These are phyloP conservation scores for Lasaia peninsularis DNA, from an alignment of 1,140 invertebrate species.

Conservation along the genomic window DNA sequence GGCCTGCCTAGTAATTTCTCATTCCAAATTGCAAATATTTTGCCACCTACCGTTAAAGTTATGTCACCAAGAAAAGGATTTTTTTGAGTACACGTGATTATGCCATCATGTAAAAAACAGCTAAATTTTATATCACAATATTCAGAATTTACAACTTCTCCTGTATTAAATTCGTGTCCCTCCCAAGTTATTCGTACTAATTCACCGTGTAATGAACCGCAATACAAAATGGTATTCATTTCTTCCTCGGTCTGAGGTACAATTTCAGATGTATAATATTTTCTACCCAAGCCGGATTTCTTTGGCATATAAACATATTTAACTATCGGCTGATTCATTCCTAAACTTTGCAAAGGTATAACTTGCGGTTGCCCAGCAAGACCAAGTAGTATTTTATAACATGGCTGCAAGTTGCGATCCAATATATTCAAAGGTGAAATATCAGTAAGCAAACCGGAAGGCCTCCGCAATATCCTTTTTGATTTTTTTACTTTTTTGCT, in stretches of 20 bases:
- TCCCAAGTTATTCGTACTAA: slow-evolving; percentile 78
- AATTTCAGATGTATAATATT: slow-evolving; percentile 59
- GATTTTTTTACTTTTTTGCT: slow-evolving; percentile 69
- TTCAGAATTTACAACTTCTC: slow-evolving; percentile 77
- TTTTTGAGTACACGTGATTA: slow-evolving; percentile 76
- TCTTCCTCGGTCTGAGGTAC: slow-evolving; percentile 55
- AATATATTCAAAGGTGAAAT: slow-evolving; percentile 78
- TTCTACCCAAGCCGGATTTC: slow-evolving; percentile 67
- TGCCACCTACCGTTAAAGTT: slow-evolving; percentile 72
- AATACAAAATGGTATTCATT: slow-evolving; percentile 55
- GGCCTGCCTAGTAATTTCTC: slow-evolving; percentile 50
- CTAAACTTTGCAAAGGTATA: slow-evolving; percentile 61
- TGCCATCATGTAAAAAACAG: slow-evolving; percentile 82
- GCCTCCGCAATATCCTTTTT: slow-evolving; percentile 68
- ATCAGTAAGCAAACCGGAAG: slow-evolving; percentile 76
- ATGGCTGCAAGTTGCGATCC: slow-evolving; percentile 79
- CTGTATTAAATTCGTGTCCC: slow-evolving; percentile 80
- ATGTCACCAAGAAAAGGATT: slow-evolving; percentile 77
- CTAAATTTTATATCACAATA: slow-evolving; percentile 63
- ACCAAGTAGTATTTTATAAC: slow-evolving; percentile 76
- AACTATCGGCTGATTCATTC: slow-evolving; percentile 45
- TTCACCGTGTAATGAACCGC: slow-evolving; percentile 73
- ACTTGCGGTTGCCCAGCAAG: slow-evolving; percentile 60
- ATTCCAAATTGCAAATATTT: slow-evolving; percentile 69
- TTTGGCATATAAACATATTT: slow-evolving; percentile 49